Evolutionary conservation across 2,888 invertebrate genomes (phyloP), one percentile per base, ranked within the genome.

Genomic region (Sceliomorpha sp.): DNA sequence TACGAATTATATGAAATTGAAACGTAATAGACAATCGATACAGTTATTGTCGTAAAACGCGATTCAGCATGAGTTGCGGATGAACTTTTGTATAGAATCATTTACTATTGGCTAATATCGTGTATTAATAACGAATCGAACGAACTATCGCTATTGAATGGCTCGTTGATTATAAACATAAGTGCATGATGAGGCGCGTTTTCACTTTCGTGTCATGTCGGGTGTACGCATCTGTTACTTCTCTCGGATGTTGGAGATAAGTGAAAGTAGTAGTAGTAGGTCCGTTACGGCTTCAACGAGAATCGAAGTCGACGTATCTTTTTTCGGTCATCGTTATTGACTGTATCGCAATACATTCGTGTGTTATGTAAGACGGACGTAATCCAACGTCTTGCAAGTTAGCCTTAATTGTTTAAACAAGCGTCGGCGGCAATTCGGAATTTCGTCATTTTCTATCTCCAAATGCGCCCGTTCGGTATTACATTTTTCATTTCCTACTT

Each of bases 161-260:
- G 17, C 36, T 44, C 20, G n/a, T 26, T 51, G 51, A 66, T 47
- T 44, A 12, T 8, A 24, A 12, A 53, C 53, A 31, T 66, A 66
- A 66, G 48, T 68, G 56, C 47, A 60, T 51, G 29, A 26, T 29
- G 26, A 31, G 40, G 20, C 29, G 29, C 34, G 62, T 82, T 83
- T 82, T 83, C 83, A 81, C 83, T 83, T 83, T 82, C 77, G 75
- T 72, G 64, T 10, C 27, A 32, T 32, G 53, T 26, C 53, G 40
- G 32, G 40, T 20, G 14, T 15, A 59, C 53, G 67, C 67, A 71
- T 62, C 67, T 60, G 47, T 17, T 37, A n/a, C 27, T 40, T 40
- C 39, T 39, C 45, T 31, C 13, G 58, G 70, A 66, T 62, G 62
- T 56, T 66, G 64, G 37, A 51, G 60, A 56, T 60, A 47, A 70